Evolutionary conservation across 2,797 vertebrate species (phyloP).

Genomic region (Triplophysa yarkandensis): DNA sequence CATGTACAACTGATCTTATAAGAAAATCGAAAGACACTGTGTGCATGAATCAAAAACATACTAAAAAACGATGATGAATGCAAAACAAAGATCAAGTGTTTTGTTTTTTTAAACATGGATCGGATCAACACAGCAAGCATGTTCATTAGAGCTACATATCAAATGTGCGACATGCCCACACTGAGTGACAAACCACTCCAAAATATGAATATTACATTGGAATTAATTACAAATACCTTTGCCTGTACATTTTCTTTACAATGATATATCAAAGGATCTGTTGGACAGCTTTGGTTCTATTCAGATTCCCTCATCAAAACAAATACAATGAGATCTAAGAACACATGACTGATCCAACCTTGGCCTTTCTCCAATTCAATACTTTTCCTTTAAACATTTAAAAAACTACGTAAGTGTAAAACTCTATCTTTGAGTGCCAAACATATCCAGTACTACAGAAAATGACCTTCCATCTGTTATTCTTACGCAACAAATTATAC

Average conservation of each 20-base stretch:
- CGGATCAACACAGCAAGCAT: slow-evolving; percentile 59
- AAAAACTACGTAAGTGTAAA: slow-evolving; percentile 7
- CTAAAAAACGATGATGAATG: slow-evolving; percentile 25
- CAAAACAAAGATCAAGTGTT: slow-evolving; percentile 42
- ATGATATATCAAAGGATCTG: slow-evolving; percentile 17
- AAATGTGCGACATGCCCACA: slow-evolving; percentile 38
- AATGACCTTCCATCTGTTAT: slow-evolving; percentile 11
- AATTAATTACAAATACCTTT: slow-evolving; percentile 28
- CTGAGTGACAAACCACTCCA: slow-evolving; percentile 3
- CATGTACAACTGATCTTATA: slow-evolving; percentile 12
- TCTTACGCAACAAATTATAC: slow-evolving; percentile 12
- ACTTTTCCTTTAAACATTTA: slow-evolving; percentile 5
- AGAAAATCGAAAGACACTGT: slow-evolving; percentile 38
- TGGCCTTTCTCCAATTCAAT: neutral
- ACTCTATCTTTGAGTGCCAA: neutral
- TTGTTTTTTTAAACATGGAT: slow-evolving; percentile 43
- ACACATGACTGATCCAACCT: neutral
- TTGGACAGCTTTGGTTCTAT: slow-evolving; percentile 40
- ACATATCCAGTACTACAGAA: slow-evolving; percentile 10
- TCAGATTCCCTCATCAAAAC: slow-evolving; percentile 3
- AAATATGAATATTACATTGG: slow-evolving; percentile 6
- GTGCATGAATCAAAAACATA: slow-evolving; percentile 19
- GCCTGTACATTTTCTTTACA: slow-evolving; percentile 28
- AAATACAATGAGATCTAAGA: neutral
- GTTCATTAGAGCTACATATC: slow-evolving; percentile 23